Evolutionary conservation across 2,888 invertebrate genomes (phyloP), one percentile per base, ranked within the genome.

Genomic region (Pollenia amentaria): DNA sequence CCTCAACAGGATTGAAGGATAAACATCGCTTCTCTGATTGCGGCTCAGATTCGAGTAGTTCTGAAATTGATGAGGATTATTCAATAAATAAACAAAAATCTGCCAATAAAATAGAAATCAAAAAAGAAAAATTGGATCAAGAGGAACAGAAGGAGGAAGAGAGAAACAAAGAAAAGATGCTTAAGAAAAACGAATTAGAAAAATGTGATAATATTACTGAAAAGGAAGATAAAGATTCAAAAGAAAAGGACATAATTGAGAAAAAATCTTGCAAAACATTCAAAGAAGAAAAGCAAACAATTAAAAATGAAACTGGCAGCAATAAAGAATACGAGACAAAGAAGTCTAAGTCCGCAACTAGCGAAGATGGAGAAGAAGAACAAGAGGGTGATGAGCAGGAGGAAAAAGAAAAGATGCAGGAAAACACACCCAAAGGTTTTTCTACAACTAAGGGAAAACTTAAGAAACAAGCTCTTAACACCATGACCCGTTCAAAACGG

Each of bases 401-500:
- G 51, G 51, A 29, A 38, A 60, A 21, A 40, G 14, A 3, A 21
- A 83, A 44, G 6, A 29, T 29, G 29, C 29, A 29, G 29, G 53
- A 75, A 14, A 62, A 55, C 18, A 62, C 75, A 51, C 46, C 18
- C 21, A 77, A 78, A 84, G 40, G 9, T n/a, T 77, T 75, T n/a
- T 62, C 38, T 7, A 77, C 16, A 11, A 12, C 77, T 29, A 88
- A 87, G 73, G 65, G 80, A 16, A 72, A 83, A 75, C 83, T 81
- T 57, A 38, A n/a, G 18, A 89, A 87, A 69, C 88, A 91, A 21
- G 89, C 90, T 1, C 88, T 91, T 85, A 93, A 92, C 89, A 93
- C 91, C 88, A 94, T 92, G 94, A 94, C 92, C 64, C 92, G 92
- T 90, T 94, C 91, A 57, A 93, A 92, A 88, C 90, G 91, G 1